Evolutionary conservation across 1,140 invertebrate genomes (phyloP).

Genomic region (Lithobius niger): DNA sequence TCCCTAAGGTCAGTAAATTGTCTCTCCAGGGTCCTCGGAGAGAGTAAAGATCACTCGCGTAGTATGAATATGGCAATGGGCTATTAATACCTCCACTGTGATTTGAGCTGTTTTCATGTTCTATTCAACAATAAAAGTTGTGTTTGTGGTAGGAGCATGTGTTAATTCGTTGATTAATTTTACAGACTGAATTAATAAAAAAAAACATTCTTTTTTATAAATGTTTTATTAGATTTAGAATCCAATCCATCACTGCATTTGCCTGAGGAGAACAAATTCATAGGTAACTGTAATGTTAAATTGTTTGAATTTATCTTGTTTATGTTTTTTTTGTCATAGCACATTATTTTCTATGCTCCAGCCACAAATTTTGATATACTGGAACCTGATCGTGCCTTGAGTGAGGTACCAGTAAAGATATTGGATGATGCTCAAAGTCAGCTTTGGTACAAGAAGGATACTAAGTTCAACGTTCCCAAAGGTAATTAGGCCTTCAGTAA

Average conservation of each 20-base stretch:
- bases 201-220: too few relatives aligned
- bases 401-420: constrained; percentile 18
- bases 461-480: constrained; percentile 67
- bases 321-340: neutral
- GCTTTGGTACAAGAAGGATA: constrained; percentile 74
- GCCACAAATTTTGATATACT: constrained; percentile 63
- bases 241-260: constrained; percentile 36
- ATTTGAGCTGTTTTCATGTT: too few relatives aligned
- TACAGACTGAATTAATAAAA: too few relatives aligned
- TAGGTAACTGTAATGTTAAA: constrained; percentile 27
- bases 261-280: constrained; percentile 65
- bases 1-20: too few relatives aligned
- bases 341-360: neutral
- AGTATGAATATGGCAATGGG: too few relatives aligned
- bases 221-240: neutral
- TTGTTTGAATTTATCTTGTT: neutral
- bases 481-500: neutral
- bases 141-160: too few relatives aligned
- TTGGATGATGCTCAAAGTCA: constrained; percentile 25
- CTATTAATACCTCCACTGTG: too few relatives aligned
- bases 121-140: too few relatives aligned
- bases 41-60: too few relatives aligned
- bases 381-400: constrained; percentile 13
- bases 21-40: too few relatives aligned
- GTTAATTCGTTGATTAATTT: too few relatives aligned